Evolutionary conservation across 2,888 invertebrate species (phyloP), one percentile per base, ranked within the genome.

Genomic region (Archips xylosteana): DNA sequence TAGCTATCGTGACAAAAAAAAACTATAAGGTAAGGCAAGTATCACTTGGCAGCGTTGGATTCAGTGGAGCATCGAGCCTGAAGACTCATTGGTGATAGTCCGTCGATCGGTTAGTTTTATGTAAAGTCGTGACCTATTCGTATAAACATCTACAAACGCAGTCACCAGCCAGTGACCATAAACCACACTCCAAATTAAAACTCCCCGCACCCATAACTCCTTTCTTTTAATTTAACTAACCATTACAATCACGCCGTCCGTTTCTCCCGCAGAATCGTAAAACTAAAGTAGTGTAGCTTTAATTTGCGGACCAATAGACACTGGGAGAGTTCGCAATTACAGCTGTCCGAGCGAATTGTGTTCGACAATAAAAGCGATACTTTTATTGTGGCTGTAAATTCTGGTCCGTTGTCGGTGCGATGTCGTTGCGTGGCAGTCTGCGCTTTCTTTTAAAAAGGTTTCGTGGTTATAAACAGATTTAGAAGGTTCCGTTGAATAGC

Each of bases 361-460:
- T 88, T 88, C 88, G 88, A 88, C 92, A 90, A 92, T 92, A 92
- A 92, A 91, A 89, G 89, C 89, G 89, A 91, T 90, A 90, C 92
- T 92, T 92, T 92, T 92, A 92, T 92, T 91, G 90, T 87, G 84
- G 88, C 87, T 87, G 90, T 92, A 92, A 92, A 90, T 90, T 87
- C 86, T 84, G 84, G 82, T 82, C 82, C 85, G 85, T 84, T 84
- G 87, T 85, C 83, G 87, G 81, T 86, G 82, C 85, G 83, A 84
- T 83, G 88, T 85, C 88, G 87, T 84, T 86, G 88, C 86, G 84
- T 84, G 77, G 49, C 85, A 86, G 86, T 85, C 81, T 81, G 82
- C 83, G 82, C 80, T 54, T 63, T 36, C 73, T 70, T 65, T 70
- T 70, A 65, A 72, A 63, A 32, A 51, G 49, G 34, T 49, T 42